Evolutionary conservation across 1,140 invertebrate genomes (phyloP), one percentile per base, ranked within the genome.

Genomic region (Dolichoris vasculosae): DNA sequence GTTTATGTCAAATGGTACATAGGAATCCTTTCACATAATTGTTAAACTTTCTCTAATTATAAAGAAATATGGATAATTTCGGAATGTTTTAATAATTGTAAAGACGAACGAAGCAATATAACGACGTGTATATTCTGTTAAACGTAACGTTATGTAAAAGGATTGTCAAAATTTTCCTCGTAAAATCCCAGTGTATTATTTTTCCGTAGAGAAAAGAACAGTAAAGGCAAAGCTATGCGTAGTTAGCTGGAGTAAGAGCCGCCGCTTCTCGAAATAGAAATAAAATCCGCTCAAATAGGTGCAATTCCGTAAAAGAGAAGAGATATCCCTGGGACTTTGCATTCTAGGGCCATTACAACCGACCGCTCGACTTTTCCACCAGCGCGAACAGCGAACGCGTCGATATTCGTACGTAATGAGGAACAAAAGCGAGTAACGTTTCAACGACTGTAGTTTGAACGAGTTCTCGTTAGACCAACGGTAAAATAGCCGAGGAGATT

Each of bases 331-430:
- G 4, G 26, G 71, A 75, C 13, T 75, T 75, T 46, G 71, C 71
- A 75, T 75, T 75, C 71, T 6, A 6, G 4, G 13, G 8, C 6
- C 40, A n/a, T 43, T 26, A 73, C 8, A 26, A 13, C 9, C 69
- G 40, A 32, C 8, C 6, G 11, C 69, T 73, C 20, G 38, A 0
- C 15, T 46, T 26, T 13, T 46, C 23, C 69, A 26, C 8, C 17
- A n/a, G 26, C 71, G 40, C 43, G 35, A 69, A 69, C 32, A 69
- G 3, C n/a, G 51, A 55, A 26, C 32, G 64, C 64, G 32, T 35
- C 55, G n/a, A 69, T 69, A 69, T 69, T 69, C 23, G 64, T 69
- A 30, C 26, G 71, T 75, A 75, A 67, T 67, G 64, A 73, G 80
- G 30, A 51, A 71, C 17, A 46, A 75, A 75, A 48, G 23, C 7